A percentile compares a stretch with the other conserved stretches of the same genome.
Conservation (phyloP, 2,797 vertebrate species). For the Steatocranus sp. region DNA sequence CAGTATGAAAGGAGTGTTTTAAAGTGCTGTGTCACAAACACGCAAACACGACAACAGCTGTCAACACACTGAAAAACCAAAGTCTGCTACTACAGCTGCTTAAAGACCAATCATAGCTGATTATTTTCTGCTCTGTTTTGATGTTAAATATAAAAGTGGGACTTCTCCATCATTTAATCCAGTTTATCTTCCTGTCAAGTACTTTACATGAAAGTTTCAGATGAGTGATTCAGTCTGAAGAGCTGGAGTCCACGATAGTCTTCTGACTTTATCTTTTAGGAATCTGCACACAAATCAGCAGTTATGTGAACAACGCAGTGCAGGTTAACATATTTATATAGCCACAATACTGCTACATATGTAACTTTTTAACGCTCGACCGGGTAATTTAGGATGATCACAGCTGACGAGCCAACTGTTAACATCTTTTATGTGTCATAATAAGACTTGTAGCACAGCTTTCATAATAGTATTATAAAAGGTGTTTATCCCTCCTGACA, state of each 20-base stretch:
- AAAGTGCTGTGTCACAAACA: not conserved
- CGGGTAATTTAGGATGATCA: not conserved
- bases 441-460: not conserved
- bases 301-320: not conserved
- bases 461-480: not conserved
- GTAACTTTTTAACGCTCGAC: not conserved
- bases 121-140: not conserved
- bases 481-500: not conserved
- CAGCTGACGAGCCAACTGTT: not conserved
- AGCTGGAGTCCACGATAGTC: not conserved
- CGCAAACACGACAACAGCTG: not conserved
- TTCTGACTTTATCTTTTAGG: rapidly evolving
- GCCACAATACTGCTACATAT: not conserved
- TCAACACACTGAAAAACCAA: not conserved
- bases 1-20: not conserved
- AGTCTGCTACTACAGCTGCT: not conserved
- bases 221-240: not conserved
- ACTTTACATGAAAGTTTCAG: not conserved
- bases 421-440: not conserved
- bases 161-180: not conserved
- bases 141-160: not conserved
- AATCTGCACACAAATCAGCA: not conserved
- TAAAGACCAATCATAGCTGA: not conserved
- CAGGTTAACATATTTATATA: rapidly evolving
- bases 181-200: not conserved